These are phyloP conservation scores for Podargus strigoides DNA, from an alignment of 2,797 vertebrate genomes.

Conservation along the genomic window DNA sequence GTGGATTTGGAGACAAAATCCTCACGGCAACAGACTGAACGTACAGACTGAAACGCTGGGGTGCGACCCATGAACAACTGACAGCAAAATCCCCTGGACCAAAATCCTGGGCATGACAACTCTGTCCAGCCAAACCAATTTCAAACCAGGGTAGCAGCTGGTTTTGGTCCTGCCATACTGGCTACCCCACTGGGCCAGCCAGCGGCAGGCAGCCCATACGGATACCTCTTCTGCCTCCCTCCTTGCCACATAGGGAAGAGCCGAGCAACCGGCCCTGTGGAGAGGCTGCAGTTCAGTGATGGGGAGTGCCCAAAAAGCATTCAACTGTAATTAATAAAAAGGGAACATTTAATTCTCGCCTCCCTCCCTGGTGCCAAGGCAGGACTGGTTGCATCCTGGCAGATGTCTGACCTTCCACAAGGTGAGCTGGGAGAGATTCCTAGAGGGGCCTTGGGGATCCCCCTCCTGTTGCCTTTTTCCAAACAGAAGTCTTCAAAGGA, in stretches of 20 bases:
- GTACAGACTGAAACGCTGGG: accelerated
- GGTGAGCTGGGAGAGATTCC: not conserved
- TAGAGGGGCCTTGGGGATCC: not conserved
- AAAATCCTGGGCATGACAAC: not conserved
- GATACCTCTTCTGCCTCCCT: not conserved
- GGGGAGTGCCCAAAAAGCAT: not conserved
- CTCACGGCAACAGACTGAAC: not conserved
- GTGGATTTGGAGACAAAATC: not conserved
- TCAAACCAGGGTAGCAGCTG: not conserved
- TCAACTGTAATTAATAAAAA: not conserved
- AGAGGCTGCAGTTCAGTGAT: not conserved
- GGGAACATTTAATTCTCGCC: not conserved
- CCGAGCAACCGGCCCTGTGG: accelerated
- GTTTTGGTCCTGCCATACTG: not conserved
- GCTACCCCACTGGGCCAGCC: not conserved
- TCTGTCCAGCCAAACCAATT: not conserved
- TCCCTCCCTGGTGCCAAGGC: not conserved
- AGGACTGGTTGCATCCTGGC: not conserved
- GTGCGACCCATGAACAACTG: not conserved
- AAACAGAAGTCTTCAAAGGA: not conserved
- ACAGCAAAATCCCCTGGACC: not conserved
- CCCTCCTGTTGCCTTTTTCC: not conserved
- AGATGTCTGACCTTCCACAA: not conserved
- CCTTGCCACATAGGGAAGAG: not conserved
- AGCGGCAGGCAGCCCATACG: accelerated